Evolutionary conservation across 2,888 invertebrate species (phyloP), one percentile per base, ranked within the genome.

Genomic region (Erebia epiphron): DNA sequence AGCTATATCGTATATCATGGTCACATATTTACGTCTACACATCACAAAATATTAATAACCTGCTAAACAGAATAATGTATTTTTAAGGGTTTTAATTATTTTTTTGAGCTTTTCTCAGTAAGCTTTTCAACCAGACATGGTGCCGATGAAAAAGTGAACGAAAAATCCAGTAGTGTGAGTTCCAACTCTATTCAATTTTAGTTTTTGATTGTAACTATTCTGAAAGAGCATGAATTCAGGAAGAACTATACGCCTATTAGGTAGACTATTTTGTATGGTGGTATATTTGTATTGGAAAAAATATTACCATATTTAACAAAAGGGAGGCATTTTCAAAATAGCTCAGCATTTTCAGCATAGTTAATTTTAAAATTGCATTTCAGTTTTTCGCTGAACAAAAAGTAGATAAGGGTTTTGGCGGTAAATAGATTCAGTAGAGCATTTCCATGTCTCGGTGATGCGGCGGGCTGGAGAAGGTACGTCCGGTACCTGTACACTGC

Each of bases 401-500:
- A 86, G 82, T 82, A 82, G 82, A 79, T 80, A 80, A 82, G 84
- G 84, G 85, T 87, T 88, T 85, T 79, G 79, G 84, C 75, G 83
- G 85, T 86, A 86, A 90, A 90, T 88, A 87, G 86, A 87, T 86
- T 84, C 85, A 80, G 88, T 90, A 90, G 87, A 90, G 85, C 90
- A 88, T 90, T 91, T 89, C 87, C 89, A 81, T 90, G 91, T 92
- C 82, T 79, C 82, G 77, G 81, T 77, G 80, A 81, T 75, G 76
- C 79, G 79, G 80, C 79, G 80, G 80, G 74, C 75, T 73, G 64
- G 69, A 73, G 73, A 10, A 18, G 18, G 71, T 71, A 71, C 69
- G 72, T 71, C 69, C 67, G 72, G 72, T 72, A 67, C 16, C 35
- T 63, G 62, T 75, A 75, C 75, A 75, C 72, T 73, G 65, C 54